Base-by-base conservation (phyloP, 2,888 invertebrate genomes). In the Salticus scenicus region DNA sequence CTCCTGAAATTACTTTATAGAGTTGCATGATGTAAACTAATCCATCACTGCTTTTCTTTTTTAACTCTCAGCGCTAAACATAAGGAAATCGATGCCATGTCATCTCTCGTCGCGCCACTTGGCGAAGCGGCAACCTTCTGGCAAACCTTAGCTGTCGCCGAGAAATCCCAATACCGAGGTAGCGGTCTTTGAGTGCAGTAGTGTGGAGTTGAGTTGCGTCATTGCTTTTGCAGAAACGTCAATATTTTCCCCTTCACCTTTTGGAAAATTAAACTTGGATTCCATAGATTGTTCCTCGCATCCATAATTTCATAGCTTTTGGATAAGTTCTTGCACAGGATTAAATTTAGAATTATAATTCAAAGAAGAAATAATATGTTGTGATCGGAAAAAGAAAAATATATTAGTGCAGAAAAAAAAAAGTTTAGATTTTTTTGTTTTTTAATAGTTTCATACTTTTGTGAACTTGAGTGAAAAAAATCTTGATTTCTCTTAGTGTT, bases 211-310 rank as follows among this genome's bases (percentile, higher is more conserved):
- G 57, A 57, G 57, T 57, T 57, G 57, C 57, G 57, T 57, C 57
- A 57, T 57, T 57, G 57, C 57, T 57, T 57, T 24, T 5, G 37
- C 37, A 4, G 57, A 47, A 57, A 57, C 57, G 57, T 57, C 57
- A 57, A 57, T 57, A 57, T 57, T 57, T 57, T 57, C 24, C 57
- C 57, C 57, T 57, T 57, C 57, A 57, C 57, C 57, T 57, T 57
- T 57, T 57, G 24, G 57, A 57, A 57, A 57, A 57, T 57, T 24
- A 57, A 57, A 57, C 57, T 57, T 57, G 24, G 24, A 24, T 2
- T 5, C 57, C 24, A 24, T 24, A 57, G 57, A 57, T 57, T 7
- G 57, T 57, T 57, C 1, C 57, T 57, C 24, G 57, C 20, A 7
- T 10, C 7, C 37, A 37, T 37, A n/a, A n/a, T 37, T 37, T 37